A percentile compares a stretch with the other conserved stretches of the same genome.
These are phyloP conservation scores for Adelosebastes latens DNA, from an alignment of 2,797 vertebrate species.

Conservation along the genomic window DNA sequence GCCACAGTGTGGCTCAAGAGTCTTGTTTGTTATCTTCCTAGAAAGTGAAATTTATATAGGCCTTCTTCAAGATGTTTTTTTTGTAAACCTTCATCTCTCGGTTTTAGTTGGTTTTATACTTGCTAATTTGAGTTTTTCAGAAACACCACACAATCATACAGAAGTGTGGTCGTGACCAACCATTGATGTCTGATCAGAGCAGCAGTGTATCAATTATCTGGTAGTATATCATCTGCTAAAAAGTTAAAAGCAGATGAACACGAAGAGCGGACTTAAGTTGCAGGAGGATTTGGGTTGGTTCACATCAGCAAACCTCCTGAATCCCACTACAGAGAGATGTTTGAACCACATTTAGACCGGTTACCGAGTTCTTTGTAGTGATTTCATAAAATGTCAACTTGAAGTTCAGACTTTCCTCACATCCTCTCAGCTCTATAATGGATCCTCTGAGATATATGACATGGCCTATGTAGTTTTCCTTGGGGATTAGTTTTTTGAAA, in stretches of 20 bases:
- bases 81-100: not conserved
- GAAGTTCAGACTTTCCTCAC: not conserved
- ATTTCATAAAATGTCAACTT: constrained; percentile 2
- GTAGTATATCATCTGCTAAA: not conserved
- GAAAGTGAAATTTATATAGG: not conserved
- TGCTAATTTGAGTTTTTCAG: not conserved
- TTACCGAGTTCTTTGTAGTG: not conserved
- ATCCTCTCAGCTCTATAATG: not conserved
- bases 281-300: not conserved
- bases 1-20: not conserved
- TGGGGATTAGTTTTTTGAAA: not conserved
- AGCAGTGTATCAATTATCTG: not conserved
- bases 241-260: not conserved
- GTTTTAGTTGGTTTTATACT: not conserved
- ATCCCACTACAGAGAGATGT: not conserved
- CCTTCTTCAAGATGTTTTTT: not conserved
- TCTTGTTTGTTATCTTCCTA: not conserved
- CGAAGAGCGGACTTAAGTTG: not conserved
- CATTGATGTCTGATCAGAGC: not conserved
- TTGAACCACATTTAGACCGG: not conserved
- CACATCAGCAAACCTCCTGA: not conserved
- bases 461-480: not conserved
- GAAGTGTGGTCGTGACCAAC: not conserved
- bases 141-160: not conserved
- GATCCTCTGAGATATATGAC: not conserved